Conservation (phyloP, 2,888 invertebrate species). For the Pammene aurita region DNA sequence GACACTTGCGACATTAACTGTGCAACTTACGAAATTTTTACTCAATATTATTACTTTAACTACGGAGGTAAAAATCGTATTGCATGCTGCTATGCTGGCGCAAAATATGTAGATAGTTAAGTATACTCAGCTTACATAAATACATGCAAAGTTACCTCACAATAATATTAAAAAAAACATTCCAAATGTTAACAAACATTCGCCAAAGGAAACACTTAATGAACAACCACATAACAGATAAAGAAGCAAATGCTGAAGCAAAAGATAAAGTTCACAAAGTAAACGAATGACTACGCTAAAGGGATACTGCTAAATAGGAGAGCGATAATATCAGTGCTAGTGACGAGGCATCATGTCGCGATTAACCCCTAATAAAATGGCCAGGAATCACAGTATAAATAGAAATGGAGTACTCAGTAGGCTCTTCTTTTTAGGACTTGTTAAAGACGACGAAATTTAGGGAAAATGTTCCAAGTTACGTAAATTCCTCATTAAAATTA, state of each 20-base stretch:
- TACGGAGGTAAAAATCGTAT: no score
- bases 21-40: no score
- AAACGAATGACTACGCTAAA: conserved; percentile 51
- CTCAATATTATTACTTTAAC: no score
- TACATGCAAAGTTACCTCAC: no score
- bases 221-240: conserved; percentile 26
- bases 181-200: neutral
- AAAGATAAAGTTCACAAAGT: conserved; percentile 48
- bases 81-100: no score
- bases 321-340: conserved; percentile 66
- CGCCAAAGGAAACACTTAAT: neutral
- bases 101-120: no score
- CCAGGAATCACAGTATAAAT: conserved; percentile 56
- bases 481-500: no score
- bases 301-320: conserved; percentile 62
- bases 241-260: conserved; percentile 48
- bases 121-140: no score
- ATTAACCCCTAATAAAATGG: conserved; percentile 76
- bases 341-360: conserved; percentile 68
- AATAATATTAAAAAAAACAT: neutral
- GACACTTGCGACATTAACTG: no score
- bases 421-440: neutral
- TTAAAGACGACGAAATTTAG: no score
- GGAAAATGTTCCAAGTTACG: no score
- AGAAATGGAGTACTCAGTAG: conserved; percentile 1